phyloP scores from a whole-genome alignment of 2,888 invertebrate genomes.

The Iselma pallidipennis region DNA sequence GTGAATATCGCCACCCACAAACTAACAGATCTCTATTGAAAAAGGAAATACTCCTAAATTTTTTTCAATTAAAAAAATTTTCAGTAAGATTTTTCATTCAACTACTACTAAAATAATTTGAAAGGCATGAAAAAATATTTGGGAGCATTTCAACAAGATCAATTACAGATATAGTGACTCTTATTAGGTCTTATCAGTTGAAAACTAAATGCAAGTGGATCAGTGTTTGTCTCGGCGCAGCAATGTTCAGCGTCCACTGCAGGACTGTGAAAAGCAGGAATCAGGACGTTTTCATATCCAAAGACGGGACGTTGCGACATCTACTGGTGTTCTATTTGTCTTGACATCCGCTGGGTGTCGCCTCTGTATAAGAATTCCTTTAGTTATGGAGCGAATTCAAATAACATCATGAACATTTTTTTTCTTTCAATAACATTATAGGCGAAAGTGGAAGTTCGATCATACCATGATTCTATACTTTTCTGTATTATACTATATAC shows the following conservation, averaged over 20 bases:
- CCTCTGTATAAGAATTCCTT: conserved; percentile 42
- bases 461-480: not conserved
- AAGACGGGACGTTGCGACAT: conserved; percentile 48
- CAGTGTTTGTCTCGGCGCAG: no score
- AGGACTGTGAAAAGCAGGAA: conserved; percentile 30
- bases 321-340: conserved; percentile 48
- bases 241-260: not conserved
- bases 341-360: conserved; percentile 51
- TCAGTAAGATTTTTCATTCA: no score
- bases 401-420: not conserved
- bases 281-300: conserved; percentile 29
- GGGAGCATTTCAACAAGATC: no score
- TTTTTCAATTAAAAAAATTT: no score
- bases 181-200: no score
- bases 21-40: not conserved
- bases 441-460: not conserved
- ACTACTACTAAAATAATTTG: no score
- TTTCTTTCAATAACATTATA: not conserved
- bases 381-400: conserved; percentile 17
- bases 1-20: conserved; percentile 19
- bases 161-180: no score
- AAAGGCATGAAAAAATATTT: no score
- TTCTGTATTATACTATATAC: conserved; percentile 32
- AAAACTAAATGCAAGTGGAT: no score
- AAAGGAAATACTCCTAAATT: no score